Evolutionary conservation across 2,888 invertebrate genomes (phyloP).

Genomic region (Drosophila birchii): DNA sequence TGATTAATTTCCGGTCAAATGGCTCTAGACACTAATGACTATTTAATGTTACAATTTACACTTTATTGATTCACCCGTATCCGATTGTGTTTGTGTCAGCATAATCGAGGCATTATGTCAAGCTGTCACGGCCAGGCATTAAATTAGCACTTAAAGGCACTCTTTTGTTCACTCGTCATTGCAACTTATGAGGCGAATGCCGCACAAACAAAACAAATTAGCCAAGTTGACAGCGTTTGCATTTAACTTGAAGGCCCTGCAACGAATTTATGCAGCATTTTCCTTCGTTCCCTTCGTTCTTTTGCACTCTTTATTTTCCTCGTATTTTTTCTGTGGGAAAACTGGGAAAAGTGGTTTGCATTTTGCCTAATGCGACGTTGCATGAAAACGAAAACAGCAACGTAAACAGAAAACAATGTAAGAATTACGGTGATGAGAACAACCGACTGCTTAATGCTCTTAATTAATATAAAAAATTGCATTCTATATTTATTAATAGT

Average conservation of each 20-base stretch:
- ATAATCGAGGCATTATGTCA: conserved; percentile 66
- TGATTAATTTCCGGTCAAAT: conserved; percentile 82
- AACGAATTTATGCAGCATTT: conserved; percentile 44
- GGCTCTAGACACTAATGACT: conserved; percentile 77
- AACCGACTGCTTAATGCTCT: conserved; percentile 28
- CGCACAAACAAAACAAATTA: conserved; percentile 17
- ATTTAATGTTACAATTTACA: conserved; percentile 81
- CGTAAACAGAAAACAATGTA: conserved; percentile 51
- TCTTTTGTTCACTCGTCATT: conserved; percentile 12
- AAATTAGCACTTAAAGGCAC: conserved; percentile 45
- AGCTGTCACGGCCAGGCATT: conserved; percentile 54
- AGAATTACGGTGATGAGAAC: not conserved
- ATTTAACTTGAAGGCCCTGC: conserved; percentile 16
- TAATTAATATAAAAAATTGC: not conserved
- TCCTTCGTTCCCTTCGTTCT: not conserved
- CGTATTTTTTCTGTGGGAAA: not conserved
- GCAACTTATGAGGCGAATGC: conserved; percentile 4
- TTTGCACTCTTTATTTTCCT: conserved; percentile 5
- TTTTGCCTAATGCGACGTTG: conserved; percentile 56
- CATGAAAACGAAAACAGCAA: conserved; percentile 54
- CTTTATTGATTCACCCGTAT: conserved; percentile 72
- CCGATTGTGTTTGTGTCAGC: conserved; percentile 46
- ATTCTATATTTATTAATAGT: no score
- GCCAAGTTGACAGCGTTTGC: conserved; percentile 30
- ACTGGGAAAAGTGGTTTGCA: conserved; percentile 47